Evolutionary conservation across 2,888 invertebrate species (phyloP), one percentile per base, ranked within the genome.

Genomic region (Tineola bisselliella): DNA sequence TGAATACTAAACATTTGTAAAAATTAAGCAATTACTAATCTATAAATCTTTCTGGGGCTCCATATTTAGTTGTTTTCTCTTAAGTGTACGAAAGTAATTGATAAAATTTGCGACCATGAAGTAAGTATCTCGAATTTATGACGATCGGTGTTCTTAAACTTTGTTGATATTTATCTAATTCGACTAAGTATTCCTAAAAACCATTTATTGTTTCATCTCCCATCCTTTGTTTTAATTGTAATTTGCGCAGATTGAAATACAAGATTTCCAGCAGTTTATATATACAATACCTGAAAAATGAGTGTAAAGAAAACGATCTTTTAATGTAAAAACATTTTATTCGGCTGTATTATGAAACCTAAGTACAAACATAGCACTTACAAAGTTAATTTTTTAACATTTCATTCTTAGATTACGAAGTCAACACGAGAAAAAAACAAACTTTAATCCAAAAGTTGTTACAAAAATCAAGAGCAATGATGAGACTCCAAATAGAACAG

Each of bases 291-390:
- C 25, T 25, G 6, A 25, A 25, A 25, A 25, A 6, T 6, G 6
- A 25, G 6, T 2, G 4, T 2, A 25, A 25, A 2, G 2, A 25
- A 25, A 25, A 25, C 25, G 25, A 25, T 25, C n/a, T 19, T 56
- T 25, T 3, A 56, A 6, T 19, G 30, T 56, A 56, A 56, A 56
- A 56, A 56, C 25, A 56, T 19, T 56, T 19, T 56, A 56, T 19
- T 56, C 30, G 19, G 8, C 56, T 19, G 12, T 25, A 25, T 52
- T 11, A 25, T 5, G 4, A 56, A 56, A 56, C 56, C 3, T 56
- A 56, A 56, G 56, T 56, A 56, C 56, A 56, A 13, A 56, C n/a
- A 19, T 48, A 48, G 15, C 8, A 48, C 48, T 2, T n/a, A 48
- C 3, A 38, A 25, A 25, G 25, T 25, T 25, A 25, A 25, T 4